Percentiles rank a stretch among this genome's conserved stretches.
Evolutionary conservation across 2,888 invertebrate species (phyloP).

Genomic region (Epinotia nisella): DNA sequence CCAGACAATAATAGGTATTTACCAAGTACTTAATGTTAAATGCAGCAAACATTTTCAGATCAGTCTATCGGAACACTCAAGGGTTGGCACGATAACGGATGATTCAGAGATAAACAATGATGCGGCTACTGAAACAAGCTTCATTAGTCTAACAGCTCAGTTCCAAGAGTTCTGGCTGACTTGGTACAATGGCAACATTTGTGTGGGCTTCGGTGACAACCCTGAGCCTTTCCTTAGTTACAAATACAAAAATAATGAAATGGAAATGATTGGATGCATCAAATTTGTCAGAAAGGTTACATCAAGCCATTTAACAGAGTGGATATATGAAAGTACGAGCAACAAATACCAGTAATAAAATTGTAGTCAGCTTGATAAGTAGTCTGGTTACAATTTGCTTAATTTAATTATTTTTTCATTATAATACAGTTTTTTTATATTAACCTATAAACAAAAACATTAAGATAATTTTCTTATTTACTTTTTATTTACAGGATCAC

Average conservation of each 20-base stretch:
- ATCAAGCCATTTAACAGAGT: slow-evolving; percentile 42
- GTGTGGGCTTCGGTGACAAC: slow-evolving; percentile 19
- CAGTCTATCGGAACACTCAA: slow-evolving; percentile 12
- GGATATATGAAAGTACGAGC: slow-evolving; percentile 55
- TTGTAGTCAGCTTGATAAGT: neutral
- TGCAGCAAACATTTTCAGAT: slow-evolving; percentile 14
- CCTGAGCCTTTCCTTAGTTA: slow-evolving; percentile 17
- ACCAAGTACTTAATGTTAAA: neutral
- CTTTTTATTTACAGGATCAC: slow-evolving; percentile 51
- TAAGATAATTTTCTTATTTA: neutral
- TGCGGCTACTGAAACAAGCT: neutral
- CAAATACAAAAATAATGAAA: slow-evolving; percentile 16
- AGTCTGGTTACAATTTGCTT: neutral
- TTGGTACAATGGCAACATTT: slow-evolving; percentile 50
- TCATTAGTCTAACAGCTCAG: slow-evolving; percentile 32
- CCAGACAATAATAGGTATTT: neutral
- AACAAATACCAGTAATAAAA: neutral
- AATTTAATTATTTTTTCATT: neutral
- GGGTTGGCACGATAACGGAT: neutral
- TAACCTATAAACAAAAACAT: too few relatives aligned
- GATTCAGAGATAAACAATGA: too few relatives aligned
- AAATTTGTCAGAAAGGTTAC: slow-evolving; percentile 26
- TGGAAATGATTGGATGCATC: slow-evolving; percentile 23
- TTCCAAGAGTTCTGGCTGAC: slow-evolving; percentile 52
- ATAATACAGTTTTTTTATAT: neutral